These are phyloP conservation scores for Cetonia aurata DNA, from an alignment of 2,888 invertebrate species.

Conservation along the genomic window DNA sequence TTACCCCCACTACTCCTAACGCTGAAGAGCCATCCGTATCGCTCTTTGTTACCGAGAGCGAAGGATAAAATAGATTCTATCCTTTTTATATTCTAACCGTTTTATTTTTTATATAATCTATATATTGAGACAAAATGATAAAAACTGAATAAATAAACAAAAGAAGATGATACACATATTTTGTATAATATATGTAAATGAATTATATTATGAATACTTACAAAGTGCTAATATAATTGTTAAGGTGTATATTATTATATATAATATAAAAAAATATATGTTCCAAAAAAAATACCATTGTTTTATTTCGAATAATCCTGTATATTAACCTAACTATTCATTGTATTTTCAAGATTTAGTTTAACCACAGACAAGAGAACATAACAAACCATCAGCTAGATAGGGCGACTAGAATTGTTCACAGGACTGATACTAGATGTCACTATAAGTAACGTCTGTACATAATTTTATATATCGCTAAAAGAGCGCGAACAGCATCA, in stretches of 20 bases:
- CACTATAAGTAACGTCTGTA: too few relatives aligned
- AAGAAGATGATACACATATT: constrained; percentile 36
- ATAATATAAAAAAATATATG: constrained; percentile 43
- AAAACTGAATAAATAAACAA: constrained; percentile 26
- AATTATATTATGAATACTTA: constrained; percentile 41
- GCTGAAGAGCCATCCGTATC: too few relatives aligned
- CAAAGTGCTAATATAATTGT: constrained; percentile 49
- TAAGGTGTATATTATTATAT: constrained; percentile 45
- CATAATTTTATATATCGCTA: too few relatives aligned
- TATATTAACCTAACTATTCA: too few relatives aligned
- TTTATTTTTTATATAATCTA: constrained; percentile 46
- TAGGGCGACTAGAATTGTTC: too few relatives aligned
- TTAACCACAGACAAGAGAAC: too few relatives aligned
- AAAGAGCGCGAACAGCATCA: too few relatives aligned
- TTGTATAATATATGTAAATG: constrained; percentile 47
- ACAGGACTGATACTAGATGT: too few relatives aligned
- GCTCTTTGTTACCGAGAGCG: background rate
- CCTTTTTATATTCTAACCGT: constrained; percentile 32
- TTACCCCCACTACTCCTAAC: constrained; percentile 1
- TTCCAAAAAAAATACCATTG: constrained; percentile 26
- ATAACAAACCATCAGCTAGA: too few relatives aligned
- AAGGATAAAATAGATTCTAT: background rate
- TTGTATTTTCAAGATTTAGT: too few relatives aligned
- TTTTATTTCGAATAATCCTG: background rate
- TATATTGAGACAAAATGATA: constrained; percentile 26